These are phyloP conservation scores for Pterocles orientalis DNA, from an alignment of 2,113 vertebrate species.

Conservation along the genomic window DNA sequence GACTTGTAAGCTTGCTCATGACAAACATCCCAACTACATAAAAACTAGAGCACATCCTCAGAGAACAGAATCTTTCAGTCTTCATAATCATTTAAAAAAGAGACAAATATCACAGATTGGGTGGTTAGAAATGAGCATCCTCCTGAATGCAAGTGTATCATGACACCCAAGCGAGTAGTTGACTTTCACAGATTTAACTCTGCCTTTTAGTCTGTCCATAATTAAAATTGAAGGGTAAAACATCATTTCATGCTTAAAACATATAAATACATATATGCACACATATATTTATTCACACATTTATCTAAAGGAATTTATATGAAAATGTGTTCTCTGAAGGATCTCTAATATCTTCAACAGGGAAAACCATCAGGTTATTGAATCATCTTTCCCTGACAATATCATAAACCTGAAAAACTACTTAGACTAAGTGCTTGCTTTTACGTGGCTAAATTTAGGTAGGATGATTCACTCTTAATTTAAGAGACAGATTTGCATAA, in stretches of 20 bases:
- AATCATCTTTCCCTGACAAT: background rate
- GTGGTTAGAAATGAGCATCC: slow-evolving; percentile 4
- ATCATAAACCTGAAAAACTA: slow-evolving; percentile 1
- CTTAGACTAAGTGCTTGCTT: slow-evolving; percentile 28
- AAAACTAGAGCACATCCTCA: slow-evolving; percentile 50
- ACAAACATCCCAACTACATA: background rate
- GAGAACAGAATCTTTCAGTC: slow-evolving; percentile 38
- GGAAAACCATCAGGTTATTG: background rate
- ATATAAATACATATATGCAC: background rate
- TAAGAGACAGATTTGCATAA: slow-evolving; percentile 19
- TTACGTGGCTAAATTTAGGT: slow-evolving; percentile 24
- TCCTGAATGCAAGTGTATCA: background rate
- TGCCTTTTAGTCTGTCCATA: background rate
- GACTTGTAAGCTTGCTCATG: slow-evolving; percentile 46
- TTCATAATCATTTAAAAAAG: slow-evolving; percentile 33
- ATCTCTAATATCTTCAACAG: background rate
- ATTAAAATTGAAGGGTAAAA: background rate
- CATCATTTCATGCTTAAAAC: background rate
- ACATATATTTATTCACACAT: background rate
- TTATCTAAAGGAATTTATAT: background rate
- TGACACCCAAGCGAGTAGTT: background rate
- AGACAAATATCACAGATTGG: background rate
- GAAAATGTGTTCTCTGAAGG: background rate
- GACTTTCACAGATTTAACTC: background rate
- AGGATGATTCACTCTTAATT: slow-evolving; percentile 14